Evolutionary conservation across 1,140 invertebrate genomes (phyloP), one percentile per base, ranked within the genome.

Genomic region (Mizuhopecten yessoensis): DNA sequence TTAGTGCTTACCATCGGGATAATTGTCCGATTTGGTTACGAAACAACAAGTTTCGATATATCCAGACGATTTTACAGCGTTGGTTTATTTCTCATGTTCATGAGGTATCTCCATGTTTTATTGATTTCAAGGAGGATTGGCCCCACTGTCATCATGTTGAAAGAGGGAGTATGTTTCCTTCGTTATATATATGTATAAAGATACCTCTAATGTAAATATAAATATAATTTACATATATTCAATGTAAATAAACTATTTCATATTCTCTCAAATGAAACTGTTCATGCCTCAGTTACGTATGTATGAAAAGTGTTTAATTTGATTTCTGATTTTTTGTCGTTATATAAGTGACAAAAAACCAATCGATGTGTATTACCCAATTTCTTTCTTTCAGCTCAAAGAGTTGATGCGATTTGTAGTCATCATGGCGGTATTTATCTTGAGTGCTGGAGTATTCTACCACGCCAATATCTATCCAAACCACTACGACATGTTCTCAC

Each of bases 71-170:
- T 92, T 34, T 90, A 87, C 49, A 87, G 86, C 42, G 29, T 90
- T 11, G 57, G 88, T 0, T 49, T 92, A 20, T 86, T 92, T 88
- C 45, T 89, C 10, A 90, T 92, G 49, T 92, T 88, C 87, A 42
- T 92, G 87, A 36, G 89, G 29, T 90, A 88, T 88, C 89, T 92
- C 10, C 88, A 92, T 57, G 87, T 89, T 42, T 86, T 89, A 33
- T 34, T 90, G 34, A 90, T 92, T 17, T 33, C 36, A 15, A 86
- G 89, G n/a, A 39, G 34, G n/a, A 34, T 92, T 29, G 91, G 91
- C 36, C 91, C 91, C 17, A 92, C 87, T 2, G 75, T 92, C 0
- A 92, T 92, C 87, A 92, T 92, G 91, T 90, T 92, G 13, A 92
- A 92, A 42, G 88, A 92, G 87, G 90, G 89, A 57, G 91, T 90